A percentile compares a stretch with the other conserved stretches of the same genome.
Conservation (phyloP, 2,888 invertebrate species). For the Zele albiditarsus region DNA sequence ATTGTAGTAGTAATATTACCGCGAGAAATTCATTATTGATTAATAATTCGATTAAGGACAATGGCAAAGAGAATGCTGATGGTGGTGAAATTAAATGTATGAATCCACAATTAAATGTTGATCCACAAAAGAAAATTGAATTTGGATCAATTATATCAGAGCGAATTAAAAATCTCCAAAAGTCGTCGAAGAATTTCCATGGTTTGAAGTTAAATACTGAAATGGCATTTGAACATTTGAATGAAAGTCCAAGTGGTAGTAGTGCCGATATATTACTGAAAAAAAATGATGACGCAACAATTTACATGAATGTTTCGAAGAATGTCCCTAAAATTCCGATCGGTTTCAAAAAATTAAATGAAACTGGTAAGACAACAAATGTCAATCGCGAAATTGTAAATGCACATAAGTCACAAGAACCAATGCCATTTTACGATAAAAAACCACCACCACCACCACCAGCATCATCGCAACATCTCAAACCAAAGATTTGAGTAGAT, state of each 20-base stretch:
- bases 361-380: neutral
- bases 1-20: conserved; percentile 70
- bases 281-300: conserved; percentile 12
- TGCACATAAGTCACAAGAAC: neutral
- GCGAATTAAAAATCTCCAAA: conserved; percentile 54
- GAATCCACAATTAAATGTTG: neutral
- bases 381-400: conserved; percentile 4
- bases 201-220: conserved; percentile 63
- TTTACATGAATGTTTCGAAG: conserved; percentile 1
- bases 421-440: conserved; percentile 64
- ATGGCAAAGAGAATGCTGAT: neutral
- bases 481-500: conserved; percentile 61
- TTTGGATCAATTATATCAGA: neutral
- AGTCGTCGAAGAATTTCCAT: conserved; percentile 62
- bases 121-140: neutral
- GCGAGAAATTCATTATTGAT: conserved; percentile 58
- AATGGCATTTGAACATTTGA: conserved; percentile 60
- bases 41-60: conserved; percentile 33
- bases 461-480: conserved; percentile 62
- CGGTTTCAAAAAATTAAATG: neutral
- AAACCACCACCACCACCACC: conserved; percentile 70
- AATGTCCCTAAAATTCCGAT: neutral
- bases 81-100: neutral
- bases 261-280: conserved; percentile 48
- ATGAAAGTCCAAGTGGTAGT: conserved; percentile 60